Evolutionary conservation across 2,113 vertebrate species (phyloP), one percentile per base, ranked within the genome.

Genomic region (Cinclus cinclus): DNA sequence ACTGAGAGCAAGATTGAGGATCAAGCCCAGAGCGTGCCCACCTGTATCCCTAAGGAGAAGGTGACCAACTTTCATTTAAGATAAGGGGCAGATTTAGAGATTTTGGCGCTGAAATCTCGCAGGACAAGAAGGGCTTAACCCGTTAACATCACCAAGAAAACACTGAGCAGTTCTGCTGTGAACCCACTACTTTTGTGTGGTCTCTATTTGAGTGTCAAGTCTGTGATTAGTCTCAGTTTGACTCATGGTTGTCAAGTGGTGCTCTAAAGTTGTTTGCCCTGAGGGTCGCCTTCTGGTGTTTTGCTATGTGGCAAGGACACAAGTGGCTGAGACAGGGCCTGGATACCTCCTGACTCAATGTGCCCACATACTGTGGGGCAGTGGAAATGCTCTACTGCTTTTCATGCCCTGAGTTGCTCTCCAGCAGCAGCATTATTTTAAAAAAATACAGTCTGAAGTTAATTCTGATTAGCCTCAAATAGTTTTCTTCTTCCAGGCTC

Each of bases 291-390:
- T 70, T 69, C 76, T 44, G 68, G 30, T 35, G 30, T 35, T 71
- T 79, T 82, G 27, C 27, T 87, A 0, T 2, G 1, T 33, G 28
- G 31, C 42, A 49, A 60, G 46, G 53, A 76, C 24, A 53, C 0
- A 0, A 49, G 62, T 4, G 15, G 58, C 23, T 44, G 52, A 70
- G 39, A 50, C 14, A 46, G 47, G 35, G 35, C 15, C 39, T 75
- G 31, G 35, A 30, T 39, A 52, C 22, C 19, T 49, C 5, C 0
- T 53, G 55, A 28, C 9, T 53, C 23, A 14, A 3, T 4, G 3
- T 30, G 9, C 35, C 67, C 42, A 79, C 20, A 12, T 17, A 37
- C 4, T 21, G 41, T 16, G 35, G 11, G 33, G 3, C 47, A 62
- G 60, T 24, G 14, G 44, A 71, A 83, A 56, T 11, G 8, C 37